phyloP scores from a whole-genome alignment of 2,888 invertebrate genomes.

The Drosophila borealis region DNA sequence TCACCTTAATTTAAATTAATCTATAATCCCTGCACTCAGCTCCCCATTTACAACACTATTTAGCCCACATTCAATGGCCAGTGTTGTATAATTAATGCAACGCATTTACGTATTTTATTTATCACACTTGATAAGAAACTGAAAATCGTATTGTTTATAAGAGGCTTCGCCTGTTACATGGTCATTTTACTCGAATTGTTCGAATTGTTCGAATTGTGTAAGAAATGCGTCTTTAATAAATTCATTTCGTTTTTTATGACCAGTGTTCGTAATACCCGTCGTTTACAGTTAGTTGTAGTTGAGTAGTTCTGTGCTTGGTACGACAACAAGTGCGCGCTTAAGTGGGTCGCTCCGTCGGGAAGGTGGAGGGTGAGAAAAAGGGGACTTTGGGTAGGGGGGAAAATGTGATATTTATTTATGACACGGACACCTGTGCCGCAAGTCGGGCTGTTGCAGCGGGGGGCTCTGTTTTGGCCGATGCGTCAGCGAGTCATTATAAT shows the following conservation, averaged over 20 bases:
- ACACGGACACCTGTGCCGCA: slow-evolving; percentile 1
- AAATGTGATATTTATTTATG: slow-evolving; percentile 20
- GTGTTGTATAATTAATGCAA: slow-evolving; percentile 10
- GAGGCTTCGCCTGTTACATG: slow-evolving; percentile 26
- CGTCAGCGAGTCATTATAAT: not conserved
- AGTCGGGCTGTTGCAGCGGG: not conserved
- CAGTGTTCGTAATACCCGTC: slow-evolving; percentile 16
- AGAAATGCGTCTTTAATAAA: slow-evolving; percentile 73
- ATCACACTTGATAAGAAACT: slow-evolving; percentile 37
- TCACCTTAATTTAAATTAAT: not conserved
- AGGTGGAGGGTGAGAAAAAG: not conserved
- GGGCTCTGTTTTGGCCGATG: not conserved
- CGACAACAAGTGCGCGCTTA: slow-evolving; percentile 17
- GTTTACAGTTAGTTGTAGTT: slow-evolving; percentile 14
- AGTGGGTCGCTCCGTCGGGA: slow-evolving; percentile 15
- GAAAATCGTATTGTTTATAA: slow-evolving; percentile 1
- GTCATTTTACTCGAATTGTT: slow-evolving; percentile 22
- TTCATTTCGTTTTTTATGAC: slow-evolving; percentile 28
- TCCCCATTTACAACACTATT: not conserved
- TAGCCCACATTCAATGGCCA: not conserved
- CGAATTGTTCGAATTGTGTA: slow-evolving; percentile 44
- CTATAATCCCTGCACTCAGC: not conserved
- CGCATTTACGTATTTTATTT: not conserved
- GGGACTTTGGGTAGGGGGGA: not conserved
- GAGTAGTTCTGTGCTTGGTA: slow-evolving; percentile 3